These are phyloP conservation scores for Drosophila baimaii DNA, from an alignment of 1,140 invertebrate genomes.

Conservation along the genomic window DNA sequence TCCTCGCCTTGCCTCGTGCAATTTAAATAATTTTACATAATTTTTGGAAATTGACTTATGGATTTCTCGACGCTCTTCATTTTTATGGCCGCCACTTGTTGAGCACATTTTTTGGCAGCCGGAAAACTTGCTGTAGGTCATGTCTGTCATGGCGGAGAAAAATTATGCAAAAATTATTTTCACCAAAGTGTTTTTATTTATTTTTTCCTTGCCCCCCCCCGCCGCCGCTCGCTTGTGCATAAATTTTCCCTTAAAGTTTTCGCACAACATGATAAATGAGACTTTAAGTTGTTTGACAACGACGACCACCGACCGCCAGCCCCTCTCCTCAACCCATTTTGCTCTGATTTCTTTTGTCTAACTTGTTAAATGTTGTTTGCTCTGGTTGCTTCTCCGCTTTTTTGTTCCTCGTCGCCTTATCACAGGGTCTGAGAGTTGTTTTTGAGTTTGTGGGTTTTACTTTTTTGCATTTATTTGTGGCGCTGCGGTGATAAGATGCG, in stretches of 20 bases:
- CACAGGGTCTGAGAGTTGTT: slow-evolving; percentile 62
- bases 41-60: slow-evolving; percentile 84
- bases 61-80: slow-evolving; percentile 75
- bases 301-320: background rate
- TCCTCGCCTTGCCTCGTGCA: slow-evolving; percentile 50
- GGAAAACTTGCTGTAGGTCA: slow-evolving; percentile 76
- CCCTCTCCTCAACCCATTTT: slow-evolving; percentile 30
- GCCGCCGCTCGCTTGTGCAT: slow-evolving; percentile 42
- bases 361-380: slow-evolving; percentile 68
- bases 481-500: slow-evolving; percentile 19
- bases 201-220: slow-evolving; percentile 11
- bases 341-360: slow-evolving; percentile 64
- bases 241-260: slow-evolving; percentile 73
- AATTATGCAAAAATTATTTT: slow-evolving; percentile 77
- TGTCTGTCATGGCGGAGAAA: slow-evolving; percentile 67
- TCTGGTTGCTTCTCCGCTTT: slow-evolving; percentile 11
- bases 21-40: slow-evolving; percentile 84
- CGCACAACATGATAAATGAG: slow-evolving; percentile 81
- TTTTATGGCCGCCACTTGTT: slow-evolving; percentile 79
- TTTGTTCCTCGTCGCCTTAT: slow-evolving; percentile 55
- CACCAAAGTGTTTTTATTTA: slow-evolving; percentile 61
- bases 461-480: slow-evolving; percentile 37
- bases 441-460: slow-evolving; percentile 62
- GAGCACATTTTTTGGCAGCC: slow-evolving; percentile 40
- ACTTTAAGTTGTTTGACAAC: slow-evolving; percentile 82